Percentiles rank a stretch among this genome's conserved stretches.
Conservation (phyloP, 2,797 vertebrate species). For the Amphiprion clarkii region DNA sequence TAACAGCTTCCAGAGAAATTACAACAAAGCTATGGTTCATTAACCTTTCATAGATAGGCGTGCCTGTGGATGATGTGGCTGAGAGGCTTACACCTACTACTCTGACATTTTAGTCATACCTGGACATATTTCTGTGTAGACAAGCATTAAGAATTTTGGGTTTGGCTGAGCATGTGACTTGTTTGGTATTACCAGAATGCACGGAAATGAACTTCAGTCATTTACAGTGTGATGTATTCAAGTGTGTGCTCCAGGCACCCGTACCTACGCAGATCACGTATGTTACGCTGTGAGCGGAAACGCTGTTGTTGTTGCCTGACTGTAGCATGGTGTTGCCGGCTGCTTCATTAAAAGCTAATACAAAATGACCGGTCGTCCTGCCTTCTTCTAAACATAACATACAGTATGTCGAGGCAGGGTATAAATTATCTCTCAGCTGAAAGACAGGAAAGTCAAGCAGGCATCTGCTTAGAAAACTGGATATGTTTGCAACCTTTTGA, state of each 20-base stretch:
- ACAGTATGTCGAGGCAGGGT: neutral
- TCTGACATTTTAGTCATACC: slow-evolving; percentile 46
- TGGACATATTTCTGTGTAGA: slow-evolving; percentile 20
- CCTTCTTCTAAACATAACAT: too few relatives aligned
- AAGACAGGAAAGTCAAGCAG: slow-evolving; percentile 23
- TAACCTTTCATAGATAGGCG: slow-evolving; percentile 41
- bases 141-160: neutral
- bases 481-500: neutral
- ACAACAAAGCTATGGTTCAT: slow-evolving; percentile 14
- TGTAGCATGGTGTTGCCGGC: too few relatives aligned
- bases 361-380: too few relatives aligned
- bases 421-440: neutral
- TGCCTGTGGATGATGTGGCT: slow-evolving; percentile 15
- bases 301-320: too few relatives aligned
- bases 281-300: too few relatives aligned
- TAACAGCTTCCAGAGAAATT: slow-evolving; percentile 28
- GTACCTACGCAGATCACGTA: too few relatives aligned
- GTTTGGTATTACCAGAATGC: slow-evolving; percentile 6
- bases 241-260: too few relatives aligned
- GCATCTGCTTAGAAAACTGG: neutral
- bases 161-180: neutral
- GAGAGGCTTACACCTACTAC: slow-evolving; percentile 11
- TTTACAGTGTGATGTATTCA: too few relatives aligned
- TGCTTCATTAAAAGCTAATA: too few relatives aligned
- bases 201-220: slow-evolving; percentile 1